Percentiles rank a stretch among this genome's conserved stretches.
Conservation (phyloP, 1,140 invertebrate species). For the Bombus turneri region DNA sequence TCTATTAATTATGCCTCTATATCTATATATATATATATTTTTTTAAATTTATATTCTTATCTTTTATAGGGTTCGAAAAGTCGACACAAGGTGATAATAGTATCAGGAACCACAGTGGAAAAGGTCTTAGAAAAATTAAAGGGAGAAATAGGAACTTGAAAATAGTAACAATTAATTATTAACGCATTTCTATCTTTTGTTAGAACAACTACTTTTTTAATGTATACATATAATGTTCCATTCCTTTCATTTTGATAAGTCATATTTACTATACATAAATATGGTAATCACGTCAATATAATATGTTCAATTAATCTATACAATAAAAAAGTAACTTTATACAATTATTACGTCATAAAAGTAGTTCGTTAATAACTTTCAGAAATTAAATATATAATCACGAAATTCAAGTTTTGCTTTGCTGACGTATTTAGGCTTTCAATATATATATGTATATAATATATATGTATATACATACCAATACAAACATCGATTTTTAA, state of each 20-base stretch:
- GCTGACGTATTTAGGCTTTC: background rate
- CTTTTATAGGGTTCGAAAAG: conserved; percentile 81
- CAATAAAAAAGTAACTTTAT: conserved; percentile 38
- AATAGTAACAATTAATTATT: background rate
- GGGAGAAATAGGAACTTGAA: conserved; percentile 70
- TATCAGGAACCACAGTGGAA: conserved; percentile 76
- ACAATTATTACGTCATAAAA: conserved; percentile 27
- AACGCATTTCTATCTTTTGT: conserved; percentile 5
- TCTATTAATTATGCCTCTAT: conserved; percentile 2
- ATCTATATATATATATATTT: too few relatives aligned
- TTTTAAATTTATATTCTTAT: background rate
- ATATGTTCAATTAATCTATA: conserved; percentile 38
- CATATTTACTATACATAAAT: conserved; percentile 60
- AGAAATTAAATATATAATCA: background rate
- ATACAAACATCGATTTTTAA: background rate
- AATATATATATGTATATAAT: background rate
- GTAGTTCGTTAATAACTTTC: conserved; percentile 13
- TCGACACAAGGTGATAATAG: conserved; percentile 80
- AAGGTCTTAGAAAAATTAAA: conserved; percentile 77
- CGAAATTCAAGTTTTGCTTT: background rate
- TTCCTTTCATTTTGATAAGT: background rate
- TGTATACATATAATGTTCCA: conserved; percentile 6
- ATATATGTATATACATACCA: background rate
- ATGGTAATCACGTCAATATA: conserved; percentile 59
- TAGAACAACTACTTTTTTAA: background rate